Conservation (phyloP, 2,888 invertebrate species). For the Ganaspis brasiliensis region DNA sequence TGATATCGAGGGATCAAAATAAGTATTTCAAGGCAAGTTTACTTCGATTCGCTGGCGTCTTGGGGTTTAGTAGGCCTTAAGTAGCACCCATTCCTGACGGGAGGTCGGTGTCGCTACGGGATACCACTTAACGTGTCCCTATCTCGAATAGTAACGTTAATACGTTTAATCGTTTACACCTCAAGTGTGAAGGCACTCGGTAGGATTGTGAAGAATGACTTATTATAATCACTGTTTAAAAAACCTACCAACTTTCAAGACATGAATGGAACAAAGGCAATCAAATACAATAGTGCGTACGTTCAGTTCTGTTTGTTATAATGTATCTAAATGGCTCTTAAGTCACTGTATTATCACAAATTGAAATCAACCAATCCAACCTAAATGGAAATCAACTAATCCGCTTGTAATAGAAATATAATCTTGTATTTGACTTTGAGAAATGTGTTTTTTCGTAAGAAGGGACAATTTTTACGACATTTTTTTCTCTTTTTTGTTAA, state of each 20-base stretch:
- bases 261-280: slow-evolving; percentile 24
- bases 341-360: background rate
- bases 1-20: slow-evolving; percentile 39
- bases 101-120: slow-evolving; percentile 75
- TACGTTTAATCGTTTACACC: slow-evolving; percentile 63
- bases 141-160: slow-evolving; percentile 68
- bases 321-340: background rate
- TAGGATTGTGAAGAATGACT: slow-evolving; percentile 20
- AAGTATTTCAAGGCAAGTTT: slow-evolving; percentile 33
- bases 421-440: no score
- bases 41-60: slow-evolving; percentile 34
- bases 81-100: slow-evolving; percentile 72
- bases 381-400: no score
- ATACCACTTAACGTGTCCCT: slow-evolving; percentile 77
- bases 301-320: slow-evolving; percentile 21
- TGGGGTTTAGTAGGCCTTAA: slow-evolving; percentile 59
- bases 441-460: no score
- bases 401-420: no score
- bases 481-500: no score
- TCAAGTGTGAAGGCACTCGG: no score
- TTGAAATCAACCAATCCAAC: no score
- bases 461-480: no score
- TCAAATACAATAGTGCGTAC: slow-evolving; percentile 8
- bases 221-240: slow-evolving; percentile 17
- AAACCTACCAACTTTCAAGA: background rate